Conservation (phyloP, 2,113 vertebrate genomes). For the Scolopax mira region DNA sequence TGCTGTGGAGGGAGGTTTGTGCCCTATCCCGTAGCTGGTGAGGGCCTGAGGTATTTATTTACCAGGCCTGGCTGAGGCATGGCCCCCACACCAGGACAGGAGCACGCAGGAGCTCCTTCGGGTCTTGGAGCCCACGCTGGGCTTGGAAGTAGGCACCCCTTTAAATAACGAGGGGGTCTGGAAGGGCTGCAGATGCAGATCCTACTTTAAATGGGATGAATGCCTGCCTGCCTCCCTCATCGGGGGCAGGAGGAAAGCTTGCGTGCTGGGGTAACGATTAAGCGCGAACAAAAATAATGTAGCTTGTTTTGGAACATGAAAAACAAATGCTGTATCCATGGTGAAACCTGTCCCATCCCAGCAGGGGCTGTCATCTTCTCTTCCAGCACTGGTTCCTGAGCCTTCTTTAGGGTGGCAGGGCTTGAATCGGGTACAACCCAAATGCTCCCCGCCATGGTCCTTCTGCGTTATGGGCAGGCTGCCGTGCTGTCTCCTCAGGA, state of each 20-base stretch:
- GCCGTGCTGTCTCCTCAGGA: background rate
- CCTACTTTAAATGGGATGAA: background rate
- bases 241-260: background rate
- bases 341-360: background rate
- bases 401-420: background rate
- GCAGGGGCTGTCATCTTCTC: background rate
- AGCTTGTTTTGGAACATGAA: background rate
- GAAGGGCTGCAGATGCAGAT: background rate
- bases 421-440: background rate
- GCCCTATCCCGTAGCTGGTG: background rate
- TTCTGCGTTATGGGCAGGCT: background rate
- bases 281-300: background rate
- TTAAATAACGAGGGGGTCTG: background rate
- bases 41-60: constrained; percentile 37
- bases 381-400: rapidly evolving
- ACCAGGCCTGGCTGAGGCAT: background rate
- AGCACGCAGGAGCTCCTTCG: background rate
- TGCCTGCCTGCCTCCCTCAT: background rate
- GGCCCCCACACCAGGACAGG: background rate
- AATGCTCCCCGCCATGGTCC: rapidly evolving
- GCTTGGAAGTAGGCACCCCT: background rate
- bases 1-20: background rate
- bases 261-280: background rate
- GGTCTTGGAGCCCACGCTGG: background rate
- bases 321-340: background rate